A percentile compares a stretch with the other conserved stretches of the same genome.
These are phyloP conservation scores for Microhierax caerulescens DNA, from an alignment of 2,797 vertebrate species.

Conservation along the genomic window DNA sequence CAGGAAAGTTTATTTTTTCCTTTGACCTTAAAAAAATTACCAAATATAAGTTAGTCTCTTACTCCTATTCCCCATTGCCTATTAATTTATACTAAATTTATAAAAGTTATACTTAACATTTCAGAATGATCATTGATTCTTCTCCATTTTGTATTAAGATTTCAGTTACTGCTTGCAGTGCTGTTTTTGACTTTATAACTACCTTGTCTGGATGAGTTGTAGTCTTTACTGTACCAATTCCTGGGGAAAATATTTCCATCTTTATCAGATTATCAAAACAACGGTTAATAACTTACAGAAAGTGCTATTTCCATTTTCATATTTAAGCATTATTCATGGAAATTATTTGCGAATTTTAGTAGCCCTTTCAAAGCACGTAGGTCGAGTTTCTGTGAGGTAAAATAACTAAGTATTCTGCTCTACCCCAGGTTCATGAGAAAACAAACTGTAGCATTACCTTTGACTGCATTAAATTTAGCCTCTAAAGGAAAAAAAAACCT, in stretches of 20 bases:
- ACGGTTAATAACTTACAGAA: not conserved
- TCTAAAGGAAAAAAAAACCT: not conserved
- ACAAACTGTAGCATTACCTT: not conserved
- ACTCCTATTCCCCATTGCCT: not conserved
- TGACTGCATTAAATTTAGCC: not conserved
- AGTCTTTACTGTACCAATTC: not conserved
- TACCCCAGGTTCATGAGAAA: not conserved
- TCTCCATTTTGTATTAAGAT: not conserved
- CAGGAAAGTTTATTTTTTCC: not conserved
- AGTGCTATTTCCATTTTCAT: not conserved
- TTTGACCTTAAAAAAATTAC: not conserved
- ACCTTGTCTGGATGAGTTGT: not conserved
- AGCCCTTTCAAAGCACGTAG: not conserved
- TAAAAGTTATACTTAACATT: not conserved
- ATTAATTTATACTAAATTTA: not conserved
- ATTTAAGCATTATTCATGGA: not conserved
- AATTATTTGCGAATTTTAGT: not conserved
- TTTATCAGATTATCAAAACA: constrained; percentile 26
- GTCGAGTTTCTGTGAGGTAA: not conserved
- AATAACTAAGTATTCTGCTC: not conserved
- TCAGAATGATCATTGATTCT: not conserved
- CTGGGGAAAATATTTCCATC: constrained; percentile 9
- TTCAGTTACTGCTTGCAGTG: constrained; percentile 1
- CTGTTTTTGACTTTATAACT: not conserved
- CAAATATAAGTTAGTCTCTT: not conserved